Base-by-base conservation (phyloP, 2,113 vertebrate species). In the Thinocorus orbignyianus region DNA sequence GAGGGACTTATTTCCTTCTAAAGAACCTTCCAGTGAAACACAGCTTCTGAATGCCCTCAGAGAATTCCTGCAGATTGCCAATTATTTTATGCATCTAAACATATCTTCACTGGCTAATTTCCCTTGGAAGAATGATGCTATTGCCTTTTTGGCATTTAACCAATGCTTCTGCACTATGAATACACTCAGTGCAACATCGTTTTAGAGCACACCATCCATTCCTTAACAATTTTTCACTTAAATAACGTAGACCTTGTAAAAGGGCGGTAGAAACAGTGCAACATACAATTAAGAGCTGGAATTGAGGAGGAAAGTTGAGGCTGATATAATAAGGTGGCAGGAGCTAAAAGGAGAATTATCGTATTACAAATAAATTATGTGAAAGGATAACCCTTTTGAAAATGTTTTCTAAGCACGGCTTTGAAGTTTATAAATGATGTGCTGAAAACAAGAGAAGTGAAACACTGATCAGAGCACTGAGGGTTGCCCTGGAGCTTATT, bases 401-500 rank as follows among this genome's bases (percentile, higher is more conserved):
- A 93, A 85, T 35, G 39, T 62, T 84, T 78, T 87, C 26, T 72
- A 52, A 90, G 25, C 39, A 81, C 58, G 28, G 18, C 17, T 92
- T 73, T 89, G 69, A 81, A 71, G 42, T 11, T 74, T 86, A 31
- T 30, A 84, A 87, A 65, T 13, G 39, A 61, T 71, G 35, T 51
- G 41, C 13, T 66, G 79, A 65, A 76, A 89, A 74, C 7, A 81
- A 26, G 46, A 58, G 81, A 62, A 55, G 22, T 22, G 61, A 81
- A 64, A 35, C 42, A 54, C 28, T 35, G 39, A 39, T 55, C 35
- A 71, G 41, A 79, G 51, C 18, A 58, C 17, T 48, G 30, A 68
- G 72, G 26, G 11, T 20, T 71, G 25, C 48, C 20, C 48, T 42
- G 33, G 41, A 83, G 28, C 10, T 81, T 19, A 26, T 1, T 60